Evolutionary conservation across 92 coral and sea anemone genomes (phyloP), one percentile per base, ranked within the genome.

Genomic region (Porites lobata): DNA sequence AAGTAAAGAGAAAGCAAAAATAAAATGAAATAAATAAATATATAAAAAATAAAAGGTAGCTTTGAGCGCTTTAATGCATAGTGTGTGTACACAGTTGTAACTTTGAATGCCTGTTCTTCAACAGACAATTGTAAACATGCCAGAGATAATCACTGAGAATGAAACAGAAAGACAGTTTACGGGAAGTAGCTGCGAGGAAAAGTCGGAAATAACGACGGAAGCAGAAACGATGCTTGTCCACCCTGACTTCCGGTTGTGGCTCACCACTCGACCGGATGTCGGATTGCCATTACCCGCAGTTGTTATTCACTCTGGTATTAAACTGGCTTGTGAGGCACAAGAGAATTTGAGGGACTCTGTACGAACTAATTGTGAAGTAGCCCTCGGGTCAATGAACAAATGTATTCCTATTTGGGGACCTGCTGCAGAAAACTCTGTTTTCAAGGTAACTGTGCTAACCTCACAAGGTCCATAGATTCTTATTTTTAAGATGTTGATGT

Each of bases 321-420:
- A 95, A 78, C 77, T 97, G 53, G 96, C 99, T 29, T 97, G 99
- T 68, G 98, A 97, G 83, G 92, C 93, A 10, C 93, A 97, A 76
- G 77, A 75, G 11, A 66, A 52, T 59, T 91, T 90, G 58, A 93
- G 90, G 29, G 90, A 92, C 20, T 78, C 80, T 4, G 84, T 95
- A 80, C 81, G 81, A 76, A 88, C 87, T 9, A 90, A 87, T 19
- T 91, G 88, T 20, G 82, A 58, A 59, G 91, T 90, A 4, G 92
- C 69, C 10, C 87, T 91, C 24, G 80, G 93, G 43, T 85, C 90
- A 50, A 73, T 95, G 29, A 91, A 86, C 22, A 90, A 90, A 50
- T 83, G 92, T 76, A 75, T 87, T 2, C 87, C 85, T 12, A 57
- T 89, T 65, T 92, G 89, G 85, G 84, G 88, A 22, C 62, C 75